These are phyloP conservation scores for Sebastes oblongus DNA, from an alignment of 2,797 vertebrate genomes.

Conservation along the genomic window DNA sequence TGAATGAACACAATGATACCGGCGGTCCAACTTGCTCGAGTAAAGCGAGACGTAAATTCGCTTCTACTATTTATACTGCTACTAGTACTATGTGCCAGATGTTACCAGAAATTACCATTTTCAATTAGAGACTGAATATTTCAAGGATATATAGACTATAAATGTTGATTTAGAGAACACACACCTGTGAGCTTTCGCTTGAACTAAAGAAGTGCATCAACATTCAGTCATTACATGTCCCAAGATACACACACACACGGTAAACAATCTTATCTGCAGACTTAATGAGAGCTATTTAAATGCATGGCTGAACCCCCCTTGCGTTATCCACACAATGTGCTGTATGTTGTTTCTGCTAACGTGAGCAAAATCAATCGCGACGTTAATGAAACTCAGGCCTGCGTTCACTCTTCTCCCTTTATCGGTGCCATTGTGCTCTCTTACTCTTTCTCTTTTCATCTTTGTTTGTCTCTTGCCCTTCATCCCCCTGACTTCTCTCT, in stretches of 20 bases:
- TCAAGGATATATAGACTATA: not conserved
- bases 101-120: not conserved
- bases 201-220: not conserved
- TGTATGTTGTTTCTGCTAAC: constrained; percentile 12
- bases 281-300: constrained; percentile 47
- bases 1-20: no score
- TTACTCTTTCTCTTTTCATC: not conserved
- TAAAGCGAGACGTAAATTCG: no score
- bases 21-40: no score
- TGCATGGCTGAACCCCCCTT: constrained; percentile 18
- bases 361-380: constrained; percentile 28
- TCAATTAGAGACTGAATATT: not conserved
- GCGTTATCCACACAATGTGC: not conserved
- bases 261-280: not conserved
- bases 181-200: not conserved
- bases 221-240: not conserved
- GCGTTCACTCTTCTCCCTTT: not conserved
- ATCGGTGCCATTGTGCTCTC: not conserved
- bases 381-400: constrained; percentile 11
- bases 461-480: not conserved
- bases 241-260: not conserved
- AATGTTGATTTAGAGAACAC: not conserved
- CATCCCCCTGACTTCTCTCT: not conserved
- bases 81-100: not conserved
- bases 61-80: not conserved